phyloP scores from a whole-genome alignment of 1,140 invertebrate species.

The Parapsyche elsis region DNA sequence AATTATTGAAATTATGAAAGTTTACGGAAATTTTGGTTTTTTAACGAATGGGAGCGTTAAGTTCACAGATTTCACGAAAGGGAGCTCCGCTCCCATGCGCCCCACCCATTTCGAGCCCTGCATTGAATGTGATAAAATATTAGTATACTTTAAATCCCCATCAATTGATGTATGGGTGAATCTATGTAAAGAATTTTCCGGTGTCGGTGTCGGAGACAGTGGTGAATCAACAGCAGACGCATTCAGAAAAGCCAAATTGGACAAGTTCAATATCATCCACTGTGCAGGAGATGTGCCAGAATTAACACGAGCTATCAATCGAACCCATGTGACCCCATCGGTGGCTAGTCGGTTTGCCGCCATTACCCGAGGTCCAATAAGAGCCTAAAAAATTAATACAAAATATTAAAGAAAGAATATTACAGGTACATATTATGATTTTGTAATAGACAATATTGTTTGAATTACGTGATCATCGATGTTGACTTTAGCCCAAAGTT shows the following conservation, averaged over 20 bases:
- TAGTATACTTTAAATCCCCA: constrained; percentile 45
- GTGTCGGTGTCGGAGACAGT: constrained; percentile 13
- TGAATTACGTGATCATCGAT: constrained; percentile 66
- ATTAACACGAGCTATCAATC: constrained; percentile 73
- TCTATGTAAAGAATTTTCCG: constrained; percentile 51
- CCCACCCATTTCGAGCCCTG: no score
- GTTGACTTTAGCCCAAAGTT: constrained; percentile 68
- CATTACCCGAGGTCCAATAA: constrained; percentile 84
- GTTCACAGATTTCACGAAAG: no score
- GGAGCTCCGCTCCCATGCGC: no score
- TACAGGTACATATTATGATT: no score
- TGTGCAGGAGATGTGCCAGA: constrained; percentile 90
- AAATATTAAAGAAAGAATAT: background rate
- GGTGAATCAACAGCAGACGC: constrained; percentile 37
- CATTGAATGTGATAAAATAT: constrained; percentile 53
- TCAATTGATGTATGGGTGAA: constrained; percentile 49
- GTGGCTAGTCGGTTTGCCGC: constrained; percentile 85
- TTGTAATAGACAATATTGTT: no score
- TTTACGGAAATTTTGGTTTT: no score
- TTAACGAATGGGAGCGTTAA: no score
- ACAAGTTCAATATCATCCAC: constrained; percentile 86
- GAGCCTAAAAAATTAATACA: constrained; percentile 69
- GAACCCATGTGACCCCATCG: constrained; percentile 78
- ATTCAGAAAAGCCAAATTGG: constrained; percentile 61
- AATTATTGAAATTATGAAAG: no score